phyloP scores from a whole-genome alignment of 2,797 vertebrate genomes.

The Myotis findleyi region DNA sequence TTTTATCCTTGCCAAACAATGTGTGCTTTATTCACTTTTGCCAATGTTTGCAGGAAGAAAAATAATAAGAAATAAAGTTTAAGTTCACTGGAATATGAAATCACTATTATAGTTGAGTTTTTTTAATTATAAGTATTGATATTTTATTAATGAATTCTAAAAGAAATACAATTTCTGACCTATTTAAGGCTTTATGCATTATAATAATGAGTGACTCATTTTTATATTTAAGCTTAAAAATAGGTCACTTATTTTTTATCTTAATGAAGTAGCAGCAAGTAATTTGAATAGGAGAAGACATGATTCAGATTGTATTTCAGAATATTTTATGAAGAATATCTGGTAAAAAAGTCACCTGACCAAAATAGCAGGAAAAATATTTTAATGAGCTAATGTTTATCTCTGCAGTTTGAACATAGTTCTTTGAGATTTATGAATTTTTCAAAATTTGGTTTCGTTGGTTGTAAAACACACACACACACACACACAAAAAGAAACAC shows the following conservation, averaged over 20 bases:
- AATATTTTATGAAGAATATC: conserved; percentile 2
- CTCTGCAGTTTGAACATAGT: not conserved
- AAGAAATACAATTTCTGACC: conserved; percentile 54
- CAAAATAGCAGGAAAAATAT: not conserved
- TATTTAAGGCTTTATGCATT: conserved; percentile 53
- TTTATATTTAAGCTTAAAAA: conserved; percentile 65
- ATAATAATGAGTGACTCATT: conserved; percentile 47
- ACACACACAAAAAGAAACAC: not conserved
- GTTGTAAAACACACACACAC: not conserved
- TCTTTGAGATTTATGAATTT: not conserved
- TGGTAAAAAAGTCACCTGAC: not conserved
- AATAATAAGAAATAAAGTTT: conserved; percentile 73
- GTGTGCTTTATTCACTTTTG: conserved; percentile 54
- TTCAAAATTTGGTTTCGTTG: not conserved
- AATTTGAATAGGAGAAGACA: conserved; percentile 29
- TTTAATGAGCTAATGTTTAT: not conserved
- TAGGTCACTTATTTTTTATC: conserved; percentile 55
- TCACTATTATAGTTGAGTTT: conserved; percentile 60
- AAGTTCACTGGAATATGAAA: conserved; percentile 78
- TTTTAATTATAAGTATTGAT: conserved; percentile 72
- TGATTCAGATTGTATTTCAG: not conserved
- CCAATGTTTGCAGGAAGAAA: conserved; percentile 51
- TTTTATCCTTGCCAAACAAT: conserved; percentile 65
- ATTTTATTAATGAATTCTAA: not conserved
- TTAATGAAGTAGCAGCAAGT: conserved; percentile 67